Evolutionary conservation across 2,113 vertebrate species (phyloP).

Genomic region (Dissostichus mawsoni): DNA sequence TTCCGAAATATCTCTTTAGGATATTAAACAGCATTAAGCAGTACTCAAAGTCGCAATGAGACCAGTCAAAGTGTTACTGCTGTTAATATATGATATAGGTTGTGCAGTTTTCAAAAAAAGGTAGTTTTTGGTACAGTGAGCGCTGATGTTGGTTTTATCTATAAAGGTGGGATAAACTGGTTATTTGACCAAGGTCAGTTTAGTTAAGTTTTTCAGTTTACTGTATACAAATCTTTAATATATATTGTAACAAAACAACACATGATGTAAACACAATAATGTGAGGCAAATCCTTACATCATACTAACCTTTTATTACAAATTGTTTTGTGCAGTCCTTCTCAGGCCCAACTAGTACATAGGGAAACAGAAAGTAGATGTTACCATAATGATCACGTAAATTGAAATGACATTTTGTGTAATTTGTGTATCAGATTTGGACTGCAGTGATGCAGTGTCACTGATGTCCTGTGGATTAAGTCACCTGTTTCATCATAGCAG

Average conservation of each 20-base stretch:
- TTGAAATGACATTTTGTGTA: not conserved
- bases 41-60: not conserved
- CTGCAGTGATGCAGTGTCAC: not conserved
- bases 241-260: not conserved
- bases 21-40: not conserved
- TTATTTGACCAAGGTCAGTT: not conserved
- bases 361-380: slow-evolving; percentile 6
- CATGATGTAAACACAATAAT: not conserved
- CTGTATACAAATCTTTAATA: not conserved
- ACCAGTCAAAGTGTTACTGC: not conserved
- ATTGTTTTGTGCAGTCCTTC: rapidly evolving
- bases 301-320: not conserved
- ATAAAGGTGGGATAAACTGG: not conserved
- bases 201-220: not conserved
- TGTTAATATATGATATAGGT: not conserved
- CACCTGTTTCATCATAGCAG: slow-evolving; percentile 90
- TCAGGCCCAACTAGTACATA: slow-evolving; percentile 26
- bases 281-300: not conserved
- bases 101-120: not conserved
- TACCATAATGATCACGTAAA: slow-evolving; percentile 2
- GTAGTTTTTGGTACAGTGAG: not conserved
- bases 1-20: not conserved
- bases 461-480: slow-evolving; percentile 7
- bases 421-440: rapidly evolving
- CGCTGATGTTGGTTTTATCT: not conserved